phyloP scores from a whole-genome alignment of 1,140 invertebrate species.

The Choristoneura fumiferana region DNA sequence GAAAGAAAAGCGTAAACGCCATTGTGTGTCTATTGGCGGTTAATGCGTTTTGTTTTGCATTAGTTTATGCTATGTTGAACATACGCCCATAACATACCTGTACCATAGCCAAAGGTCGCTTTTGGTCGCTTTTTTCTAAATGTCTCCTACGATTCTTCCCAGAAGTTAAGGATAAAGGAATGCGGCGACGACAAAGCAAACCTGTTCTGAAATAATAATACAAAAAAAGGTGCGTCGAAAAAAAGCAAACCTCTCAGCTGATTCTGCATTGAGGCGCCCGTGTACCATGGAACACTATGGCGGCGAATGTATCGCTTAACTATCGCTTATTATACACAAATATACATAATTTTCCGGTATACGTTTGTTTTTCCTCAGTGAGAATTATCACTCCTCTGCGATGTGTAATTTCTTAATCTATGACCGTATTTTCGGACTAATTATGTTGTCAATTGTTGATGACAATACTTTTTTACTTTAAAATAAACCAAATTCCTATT shows the following conservation, averaged over 20 bases:
- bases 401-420: too few relatives aligned
- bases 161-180: constrained; percentile 52
- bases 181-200: constrained; percentile 40
- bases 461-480: too few relatives aligned
- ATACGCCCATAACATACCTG: constrained; percentile 15
- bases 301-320: constrained; percentile 16
- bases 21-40: neutral
- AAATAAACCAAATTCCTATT: too few relatives aligned
- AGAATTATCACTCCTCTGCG: too few relatives aligned
- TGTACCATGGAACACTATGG: constrained; percentile 34
- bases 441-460: too few relatives aligned
- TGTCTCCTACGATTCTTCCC: constrained; percentile 35
- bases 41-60: neutral
- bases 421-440: too few relatives aligned
- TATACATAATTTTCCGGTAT: too few relatives aligned
- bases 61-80: neutral
- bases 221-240: constrained; percentile 48
- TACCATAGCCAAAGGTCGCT: constrained; percentile 14
- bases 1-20: neutral
- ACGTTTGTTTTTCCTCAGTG: too few relatives aligned
- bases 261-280: constrained; percentile 56
- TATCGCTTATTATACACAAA: neutral
- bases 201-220: constrained; percentile 44
- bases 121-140: constrained; percentile 22
- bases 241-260: constrained; percentile 52